Percentiles rank a stretch among this genome's conserved stretches.
phyloP scores from a whole-genome alignment of 2,113 vertebrate genomes.

The Laticauda laticaudata region DNA sequence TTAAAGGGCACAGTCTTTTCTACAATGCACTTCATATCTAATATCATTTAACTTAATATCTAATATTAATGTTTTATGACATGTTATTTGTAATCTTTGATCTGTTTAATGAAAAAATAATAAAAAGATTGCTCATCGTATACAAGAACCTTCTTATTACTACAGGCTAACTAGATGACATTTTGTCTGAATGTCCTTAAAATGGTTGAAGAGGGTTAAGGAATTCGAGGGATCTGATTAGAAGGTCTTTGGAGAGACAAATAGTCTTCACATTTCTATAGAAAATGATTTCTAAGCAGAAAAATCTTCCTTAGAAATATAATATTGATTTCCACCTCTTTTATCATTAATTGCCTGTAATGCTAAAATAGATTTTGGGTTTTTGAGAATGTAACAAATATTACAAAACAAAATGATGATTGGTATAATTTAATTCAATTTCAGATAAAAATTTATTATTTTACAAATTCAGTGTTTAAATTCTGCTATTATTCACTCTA shows the following conservation, averaged over 20 bases:
- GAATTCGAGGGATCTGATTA: background rate
- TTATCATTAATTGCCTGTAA: background rate
- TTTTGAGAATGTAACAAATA: background rate
- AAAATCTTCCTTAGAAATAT: background rate
- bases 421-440: background rate
- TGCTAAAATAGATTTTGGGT: background rate
- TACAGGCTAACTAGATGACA: background rate
- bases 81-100: background rate
- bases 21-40: background rate
- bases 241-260: background rate
- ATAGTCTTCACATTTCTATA: background rate
- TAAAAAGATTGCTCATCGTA: background rate
- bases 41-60: background rate
- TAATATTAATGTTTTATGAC: background rate
- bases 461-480: background rate
- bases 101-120: background rate
- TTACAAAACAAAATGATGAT: background rate
- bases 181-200: background rate
- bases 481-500: background rate
- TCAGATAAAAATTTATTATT: background rate
- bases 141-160: background rate
- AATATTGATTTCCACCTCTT: background rate
- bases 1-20: background rate
- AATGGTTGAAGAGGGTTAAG: background rate
- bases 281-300: background rate